These are phyloP conservation scores for Bergia sp. DNA, from an alignment of 92 coral and sea anemone species.

Conservation along the genomic window DNA sequence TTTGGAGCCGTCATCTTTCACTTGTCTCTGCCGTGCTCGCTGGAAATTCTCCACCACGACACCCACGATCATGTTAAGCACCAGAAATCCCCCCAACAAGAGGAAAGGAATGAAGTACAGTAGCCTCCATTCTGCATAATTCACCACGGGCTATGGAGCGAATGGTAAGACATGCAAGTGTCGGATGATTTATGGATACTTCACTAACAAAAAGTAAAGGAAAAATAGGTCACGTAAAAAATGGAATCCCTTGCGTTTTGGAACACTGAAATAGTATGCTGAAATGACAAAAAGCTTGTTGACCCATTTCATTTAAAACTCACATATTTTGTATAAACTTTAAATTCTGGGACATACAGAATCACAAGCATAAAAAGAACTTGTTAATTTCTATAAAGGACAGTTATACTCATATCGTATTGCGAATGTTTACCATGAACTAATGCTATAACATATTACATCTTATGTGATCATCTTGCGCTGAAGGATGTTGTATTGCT, in stretches of 20 bases:
- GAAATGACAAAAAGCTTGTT: background rate
- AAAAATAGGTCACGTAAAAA: background rate
- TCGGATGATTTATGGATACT: background rate
- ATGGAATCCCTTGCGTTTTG: background rate
- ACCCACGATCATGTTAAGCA: slow-evolving; percentile 97
- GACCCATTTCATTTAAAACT: background rate
- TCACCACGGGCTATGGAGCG: slow-evolving; percentile 76
- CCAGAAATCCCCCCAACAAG: slow-evolving; percentile 92
- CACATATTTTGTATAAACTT: background rate
- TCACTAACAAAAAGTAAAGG: background rate
- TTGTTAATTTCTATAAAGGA: no score
- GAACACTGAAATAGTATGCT: background rate
- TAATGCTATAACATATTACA: background rate
- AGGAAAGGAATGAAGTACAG: slow-evolving; percentile 92
- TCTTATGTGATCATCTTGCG: no score
- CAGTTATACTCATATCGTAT: background rate
- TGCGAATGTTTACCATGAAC: background rate
- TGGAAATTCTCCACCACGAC: slow-evolving; percentile 97
- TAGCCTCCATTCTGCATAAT: slow-evolving; percentile 86
- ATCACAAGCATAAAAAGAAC: background rate
- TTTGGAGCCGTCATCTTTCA: slow-evolving; percentile 69
- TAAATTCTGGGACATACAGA: background rate
- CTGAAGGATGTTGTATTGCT: no score
- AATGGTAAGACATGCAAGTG: slow-evolving; percentile 2
- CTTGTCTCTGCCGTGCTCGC: slow-evolving; percentile 87